Evolutionary conservation across 2,888 invertebrate species (phyloP).

Genomic region (Drosophila dives): DNA sequence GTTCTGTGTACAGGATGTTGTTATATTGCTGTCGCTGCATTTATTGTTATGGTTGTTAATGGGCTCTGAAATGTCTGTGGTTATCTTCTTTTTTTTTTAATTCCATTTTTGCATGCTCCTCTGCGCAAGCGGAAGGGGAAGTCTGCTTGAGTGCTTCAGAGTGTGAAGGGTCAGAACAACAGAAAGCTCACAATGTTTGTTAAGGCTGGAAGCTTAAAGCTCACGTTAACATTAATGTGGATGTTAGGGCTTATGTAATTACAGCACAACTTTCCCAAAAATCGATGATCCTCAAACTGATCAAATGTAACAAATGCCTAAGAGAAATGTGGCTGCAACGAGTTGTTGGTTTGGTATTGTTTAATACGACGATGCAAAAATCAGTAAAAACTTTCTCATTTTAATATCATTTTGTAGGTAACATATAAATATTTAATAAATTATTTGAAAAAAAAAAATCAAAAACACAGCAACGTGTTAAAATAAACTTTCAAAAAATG

Average conservation of each 20-base stretch:
- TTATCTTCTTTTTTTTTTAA: slow-evolving; percentile 7
- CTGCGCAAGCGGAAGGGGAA: slow-evolving; percentile 69
- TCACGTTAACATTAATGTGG: no score
- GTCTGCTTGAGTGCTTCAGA: slow-evolving; percentile 64
- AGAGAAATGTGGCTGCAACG: background rate
- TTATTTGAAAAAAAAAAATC: slow-evolving; percentile 23
- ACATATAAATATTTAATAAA: slow-evolving; percentile 27
- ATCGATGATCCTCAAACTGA: slow-evolving; percentile 1
- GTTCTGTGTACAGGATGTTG: background rate
- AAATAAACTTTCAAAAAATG: slow-evolving; percentile 55
- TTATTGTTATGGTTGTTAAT: slow-evolving; percentile 16
- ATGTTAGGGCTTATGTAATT: slow-evolving; percentile 14
- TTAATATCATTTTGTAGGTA: slow-evolving; percentile 37
- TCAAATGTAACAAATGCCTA: background rate
- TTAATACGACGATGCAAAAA: background rate
- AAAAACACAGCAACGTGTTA: slow-evolving; percentile 4
- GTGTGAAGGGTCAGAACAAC: slow-evolving; percentile 36
- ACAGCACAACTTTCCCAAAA: background rate
- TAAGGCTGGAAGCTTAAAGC: background rate
- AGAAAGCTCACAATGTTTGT: slow-evolving; percentile 1
- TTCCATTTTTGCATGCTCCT: slow-evolving; percentile 51
- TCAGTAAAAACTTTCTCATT: slow-evolving; percentile 36
- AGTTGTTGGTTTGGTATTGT: slow-evolving; percentile 4
- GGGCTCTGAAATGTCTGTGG: slow-evolving; percentile 13
- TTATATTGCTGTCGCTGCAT: slow-evolving; percentile 20